Base-by-base conservation (phyloP, 2,113 vertebrate genomes). In the Centropus bengalensis region DNA sequence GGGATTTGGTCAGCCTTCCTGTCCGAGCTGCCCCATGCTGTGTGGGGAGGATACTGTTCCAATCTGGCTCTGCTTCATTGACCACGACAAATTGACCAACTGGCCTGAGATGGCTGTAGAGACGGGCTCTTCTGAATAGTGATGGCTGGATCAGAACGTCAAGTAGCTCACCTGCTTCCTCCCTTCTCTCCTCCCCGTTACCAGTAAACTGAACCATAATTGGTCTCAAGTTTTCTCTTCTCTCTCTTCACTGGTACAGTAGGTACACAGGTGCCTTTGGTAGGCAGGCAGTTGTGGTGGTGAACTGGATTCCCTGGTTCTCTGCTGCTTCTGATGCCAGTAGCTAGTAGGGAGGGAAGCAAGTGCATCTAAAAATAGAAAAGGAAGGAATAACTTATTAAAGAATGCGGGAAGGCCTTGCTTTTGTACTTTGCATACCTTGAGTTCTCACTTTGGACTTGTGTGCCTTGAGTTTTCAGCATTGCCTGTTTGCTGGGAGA, bases 321-420 rank as follows among this genome's bases (percentile, higher is more conserved):
- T 66, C 69, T 78, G 49, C 71, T 88, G 49, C 55, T 94, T 83
- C 83, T 82, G 71, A 77, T 92, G 78, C 86, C 91, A 93, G 86
- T 44, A 90, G 68, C 64, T 83, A 92, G 77, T 70, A 60, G 86
- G 67, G 82, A 96, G 82, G 86, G 80, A 94, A 88, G 38, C 51
- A 86, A 94, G 51, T 21, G 59, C 82, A 74, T 76, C 76, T 88
- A 58, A 94, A 94, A 94, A 86, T 90, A 95, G 86, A 69, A 95
- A 94, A 94, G 66, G 83, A 94, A 96, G 85, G 80, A 96, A 71
- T 66, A 91, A 80, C 79, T 92, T 88, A 89, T 56, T 94, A 66
- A 89, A 93, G 75, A 69, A 93, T 4, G 23, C 85, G 83, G 91
- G 49, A 95, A 94, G 58, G 82, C 14, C 9, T 74, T 88, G 88